Evolutionary conservation across 2,113 vertebrate genomes (phyloP).

Genomic region (Crotalus horridus): DNA sequence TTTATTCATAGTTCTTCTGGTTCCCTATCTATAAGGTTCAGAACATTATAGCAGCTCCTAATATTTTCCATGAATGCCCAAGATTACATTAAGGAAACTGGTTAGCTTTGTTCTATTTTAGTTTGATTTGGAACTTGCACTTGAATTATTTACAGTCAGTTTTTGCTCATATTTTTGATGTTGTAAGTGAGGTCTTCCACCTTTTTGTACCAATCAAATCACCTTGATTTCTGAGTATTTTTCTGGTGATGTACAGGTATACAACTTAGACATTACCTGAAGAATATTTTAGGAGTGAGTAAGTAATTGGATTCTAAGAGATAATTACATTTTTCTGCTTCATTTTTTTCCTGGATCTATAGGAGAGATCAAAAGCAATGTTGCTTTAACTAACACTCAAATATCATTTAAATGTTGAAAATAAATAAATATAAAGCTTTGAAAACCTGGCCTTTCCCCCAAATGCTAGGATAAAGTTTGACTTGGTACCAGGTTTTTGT

Average conservation of each 20-base stretch:
- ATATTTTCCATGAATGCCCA: neutral
- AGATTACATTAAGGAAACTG: neutral
- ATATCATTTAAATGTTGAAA: neutral
- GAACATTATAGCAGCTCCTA: neutral
- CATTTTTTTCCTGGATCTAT: neutral
- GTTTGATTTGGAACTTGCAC: neutral
- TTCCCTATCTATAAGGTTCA: neutral
- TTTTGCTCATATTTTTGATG: neutral
- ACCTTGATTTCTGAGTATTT: neutral
- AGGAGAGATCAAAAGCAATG: constrained; percentile 14
- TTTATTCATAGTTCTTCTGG: neutral
- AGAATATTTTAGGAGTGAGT: neutral
- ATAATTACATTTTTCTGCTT: neutral
- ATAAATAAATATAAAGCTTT: neutral
- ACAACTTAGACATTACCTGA: neutral
- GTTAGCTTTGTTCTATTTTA: neutral
- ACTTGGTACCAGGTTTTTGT: neutral
- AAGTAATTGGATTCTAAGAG: neutral
- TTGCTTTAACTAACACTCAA: constrained; percentile 37
- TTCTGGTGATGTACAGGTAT: neutral
- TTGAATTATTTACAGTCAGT: neutral
- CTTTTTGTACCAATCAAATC: neutral
- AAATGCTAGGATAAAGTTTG: neutral
- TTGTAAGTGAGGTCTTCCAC: neutral
- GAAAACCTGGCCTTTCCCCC: neutral